Percentiles rank a stretch among this genome's conserved stretches.
Evolutionary conservation across 2,888 invertebrate species (phyloP).

Genomic region (Linnaemya vulpina): DNA sequence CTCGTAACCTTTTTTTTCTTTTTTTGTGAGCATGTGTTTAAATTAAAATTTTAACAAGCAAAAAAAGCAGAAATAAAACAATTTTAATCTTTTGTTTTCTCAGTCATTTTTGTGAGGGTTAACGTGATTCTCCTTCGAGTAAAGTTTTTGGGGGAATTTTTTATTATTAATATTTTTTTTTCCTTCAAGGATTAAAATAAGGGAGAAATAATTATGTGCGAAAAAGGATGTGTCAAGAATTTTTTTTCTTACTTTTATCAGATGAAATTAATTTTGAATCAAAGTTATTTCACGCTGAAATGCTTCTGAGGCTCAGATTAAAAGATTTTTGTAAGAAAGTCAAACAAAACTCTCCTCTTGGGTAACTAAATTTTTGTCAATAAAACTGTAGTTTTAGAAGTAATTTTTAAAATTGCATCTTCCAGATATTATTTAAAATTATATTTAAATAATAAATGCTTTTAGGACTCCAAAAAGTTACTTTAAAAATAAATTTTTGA

Average conservation of each 20-base stretch:
- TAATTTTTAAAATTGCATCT: background rate
- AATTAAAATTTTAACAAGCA: conserved; percentile 62
- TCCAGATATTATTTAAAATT: background rate
- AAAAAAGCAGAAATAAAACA: conserved; percentile 50
- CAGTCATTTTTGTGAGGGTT: conserved; percentile 35
- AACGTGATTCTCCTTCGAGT: conserved; percentile 31
- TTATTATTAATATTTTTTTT: conserved; percentile 47
- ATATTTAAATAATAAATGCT: no score
- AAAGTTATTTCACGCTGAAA: conserved; percentile 32
- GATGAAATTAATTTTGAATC: conserved; percentile 8
- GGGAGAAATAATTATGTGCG: conserved; percentile 53
- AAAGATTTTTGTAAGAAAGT: background rate
- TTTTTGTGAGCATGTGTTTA: conserved; percentile 53
- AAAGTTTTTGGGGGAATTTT: conserved; percentile 26
- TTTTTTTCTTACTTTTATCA: conserved; percentile 1
- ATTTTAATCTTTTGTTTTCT: conserved; percentile 68
- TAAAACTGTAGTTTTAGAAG: background rate
- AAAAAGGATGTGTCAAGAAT: conserved; percentile 14
- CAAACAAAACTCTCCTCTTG: background rate
- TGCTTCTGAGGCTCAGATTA: background rate
- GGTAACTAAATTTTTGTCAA: no score
- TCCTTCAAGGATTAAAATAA: conserved; percentile 43
- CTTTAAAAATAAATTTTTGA: no score
- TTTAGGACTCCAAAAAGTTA: no score
- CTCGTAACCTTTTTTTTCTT: conserved; percentile 9